Conservation (phyloP, 1,140 invertebrate species). For the Drosophila baimaii region DNA sequence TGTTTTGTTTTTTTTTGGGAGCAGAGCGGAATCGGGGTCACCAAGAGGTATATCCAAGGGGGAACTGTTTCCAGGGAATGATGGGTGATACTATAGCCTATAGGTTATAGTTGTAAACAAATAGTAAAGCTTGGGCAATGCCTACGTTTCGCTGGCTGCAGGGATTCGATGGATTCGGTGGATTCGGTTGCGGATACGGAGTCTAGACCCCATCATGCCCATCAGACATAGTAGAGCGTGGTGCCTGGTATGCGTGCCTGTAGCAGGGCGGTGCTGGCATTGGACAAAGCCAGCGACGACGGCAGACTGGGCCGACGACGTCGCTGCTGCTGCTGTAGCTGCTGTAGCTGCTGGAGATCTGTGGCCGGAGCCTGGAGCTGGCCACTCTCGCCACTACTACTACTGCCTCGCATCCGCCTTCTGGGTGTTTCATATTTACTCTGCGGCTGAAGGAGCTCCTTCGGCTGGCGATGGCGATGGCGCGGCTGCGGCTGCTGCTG, state of each 20-base stretch:
- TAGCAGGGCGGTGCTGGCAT: constrained; percentile 67
- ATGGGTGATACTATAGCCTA: constrained; percentile 45
- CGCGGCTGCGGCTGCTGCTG: too few species aligned
- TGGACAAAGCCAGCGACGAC: constrained; percentile 70
- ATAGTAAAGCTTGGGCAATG: constrained; percentile 46
- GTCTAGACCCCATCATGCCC: constrained; percentile 2
- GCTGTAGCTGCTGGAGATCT: constrained; percentile 22
- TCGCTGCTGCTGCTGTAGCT: constrained; percentile 18
- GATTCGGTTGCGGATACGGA: not conserved
- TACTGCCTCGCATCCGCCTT: constrained; percentile 14
- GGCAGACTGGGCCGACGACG: constrained; percentile 70
- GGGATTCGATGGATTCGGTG: constrained; percentile 15
- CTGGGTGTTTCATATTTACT: constrained; percentile 43
- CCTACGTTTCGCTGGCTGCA: constrained; percentile 50
- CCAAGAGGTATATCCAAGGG: constrained; percentile 23
- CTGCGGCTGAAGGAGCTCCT: constrained; percentile 32
- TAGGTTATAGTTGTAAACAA: constrained; percentile 38
- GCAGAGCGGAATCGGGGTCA: constrained; percentile 40
- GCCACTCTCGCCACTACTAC: constrained; percentile 13
- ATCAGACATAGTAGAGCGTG: constrained; percentile 83
- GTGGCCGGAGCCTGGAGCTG: constrained; percentile 31
- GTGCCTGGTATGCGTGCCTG: constrained; percentile 80
- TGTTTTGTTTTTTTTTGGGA: constrained; percentile 15
- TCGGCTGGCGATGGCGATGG: constrained; percentile 21
- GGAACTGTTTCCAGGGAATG: constrained; percentile 15